Evolutionary conservation across 2,113 vertebrate species (phyloP), one percentile per base, ranked within the genome.

Genomic region (Ceyx melanurus): DNA sequence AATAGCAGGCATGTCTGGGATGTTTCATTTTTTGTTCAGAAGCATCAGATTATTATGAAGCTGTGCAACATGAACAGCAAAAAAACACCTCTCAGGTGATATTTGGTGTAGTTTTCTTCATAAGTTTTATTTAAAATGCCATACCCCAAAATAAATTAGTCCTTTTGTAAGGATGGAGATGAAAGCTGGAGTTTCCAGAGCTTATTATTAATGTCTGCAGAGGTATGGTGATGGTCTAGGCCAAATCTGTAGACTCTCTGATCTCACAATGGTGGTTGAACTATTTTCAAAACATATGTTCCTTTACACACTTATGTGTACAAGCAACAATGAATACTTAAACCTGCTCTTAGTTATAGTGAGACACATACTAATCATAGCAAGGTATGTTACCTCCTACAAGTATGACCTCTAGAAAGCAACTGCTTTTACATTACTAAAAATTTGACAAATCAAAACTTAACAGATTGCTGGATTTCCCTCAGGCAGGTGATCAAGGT

Each of bases 401-500:
- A 46, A 23, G n/a, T 21, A 12, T 22, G 66, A 48, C 9, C 15
- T 60, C 23, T 6, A 58, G 46, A 50, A 18, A 60, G 2, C 8
- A 23, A 7, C 19, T 19, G 6, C 6, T n/a, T 76, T 22, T 26
- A n/a, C 1, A 37, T 31, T 66, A 5, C 5, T 45, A 9, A 16
- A 78, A 35, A 4, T 62, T 23, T 67, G 26, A 16, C 15, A 81
- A 6, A 6, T 5, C 4, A 53, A 74, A 88, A 56, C 9, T 19
- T 54, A 11, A 37, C 2, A 60, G 13, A 29, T 57, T 20, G 15
- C 10, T 66, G 5, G 10, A 12, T 83, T 92, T 82, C 14, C 14
- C 21, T 42, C 23, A 46, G 33, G 28, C 9, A 58, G 10, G 3
- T 33, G 23, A 46, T 16, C 0, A 7, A 40, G 8, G 21, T 25